Evolutionary conservation across 2,888 invertebrate species (phyloP).

Genomic region (Lobophora halterata): DNA sequence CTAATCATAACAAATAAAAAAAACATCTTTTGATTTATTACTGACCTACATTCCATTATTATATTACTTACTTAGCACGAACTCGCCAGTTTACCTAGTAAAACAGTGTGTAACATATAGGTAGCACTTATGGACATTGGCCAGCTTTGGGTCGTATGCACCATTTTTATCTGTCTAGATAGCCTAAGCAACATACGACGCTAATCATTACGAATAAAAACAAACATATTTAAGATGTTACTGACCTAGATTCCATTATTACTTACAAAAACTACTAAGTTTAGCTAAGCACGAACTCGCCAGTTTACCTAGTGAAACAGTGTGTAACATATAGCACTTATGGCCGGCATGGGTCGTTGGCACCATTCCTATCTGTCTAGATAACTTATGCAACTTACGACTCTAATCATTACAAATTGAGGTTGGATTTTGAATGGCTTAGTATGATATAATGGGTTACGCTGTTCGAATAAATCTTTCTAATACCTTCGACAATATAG

Average conservation of each 20-base stretch:
- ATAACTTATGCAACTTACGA: slow-evolving; percentile 17
- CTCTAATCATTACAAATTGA: slow-evolving; percentile 4
- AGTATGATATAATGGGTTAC: slow-evolving; percentile 9
- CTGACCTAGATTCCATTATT: too few species aligned
- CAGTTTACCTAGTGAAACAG: slow-evolving; percentile 45
- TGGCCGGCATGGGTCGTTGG: slow-evolving; percentile 48
- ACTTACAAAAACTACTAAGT: slow-evolving; percentile 13
- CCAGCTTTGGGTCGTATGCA: slow-evolving; percentile 53
- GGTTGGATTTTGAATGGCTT: slow-evolving; percentile 11
- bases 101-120: slow-evolving; percentile 51
- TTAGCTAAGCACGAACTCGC: slow-evolving; percentile 31
- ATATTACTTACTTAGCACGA: slow-evolving; percentile 29
- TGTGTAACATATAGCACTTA: slow-evolving; percentile 46
- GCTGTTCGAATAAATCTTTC: slow-evolving; percentile 8
- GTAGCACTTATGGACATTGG: slow-evolving; percentile 41
- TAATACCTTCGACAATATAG: slow-evolving; percentile 10
- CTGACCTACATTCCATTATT: too few species aligned
- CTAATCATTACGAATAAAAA: background rate
- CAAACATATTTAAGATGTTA: too few species aligned
- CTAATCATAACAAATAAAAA: background rate
- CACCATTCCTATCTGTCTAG: slow-evolving; percentile 44
- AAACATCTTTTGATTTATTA: too few species aligned
- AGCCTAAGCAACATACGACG: slow-evolving; percentile 19
- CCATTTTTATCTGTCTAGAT: slow-evolving; percentile 39
- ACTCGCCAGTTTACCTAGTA: slow-evolving; percentile 35